Base-by-base conservation (phyloP, 2,888 invertebrate species). In the Yponomeuta malinellus region DNA sequence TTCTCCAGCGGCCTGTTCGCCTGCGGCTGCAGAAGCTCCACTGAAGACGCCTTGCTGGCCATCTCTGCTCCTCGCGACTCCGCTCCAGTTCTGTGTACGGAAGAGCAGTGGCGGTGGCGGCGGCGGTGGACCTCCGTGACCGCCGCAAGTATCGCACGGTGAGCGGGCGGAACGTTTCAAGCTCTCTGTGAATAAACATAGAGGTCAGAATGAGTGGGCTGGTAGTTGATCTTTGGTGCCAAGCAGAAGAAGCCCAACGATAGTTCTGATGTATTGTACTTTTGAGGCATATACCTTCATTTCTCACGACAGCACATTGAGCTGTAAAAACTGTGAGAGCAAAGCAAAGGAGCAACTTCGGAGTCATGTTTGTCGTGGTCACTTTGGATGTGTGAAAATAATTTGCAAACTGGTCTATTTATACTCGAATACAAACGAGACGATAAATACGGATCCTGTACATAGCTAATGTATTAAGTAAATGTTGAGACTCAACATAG, bases 61-160 rank as follows among this genome's bases (percentile, higher is more conserved):
- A 68, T 79, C 78, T 48, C 76, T 52, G 31, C 75, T 78, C 70
- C 81, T 81, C 10, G 83, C 74, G 10, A 83, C 73, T 2, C 88
- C 88, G 33, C 82, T 83, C 87, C 87, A 88, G 68, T 89, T 83
- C n/a, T 82, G 80, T 0, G 86, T 79, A 43, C 75, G 83, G 74
- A 83, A 86, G 48, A 78, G 72, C 43, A 78, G 75, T 43, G 79
- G 78, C 8, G 78, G 77, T 8, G 76, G 73, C 0, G 77, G 74
- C 10, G 74, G 74, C 9, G 75, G 76, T 2, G 74, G 75, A 75
- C 8, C 74, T 72, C 12, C 73, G 74, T 63, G 67, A 63, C 29
- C 69, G 31, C 72, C 74, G 63, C 81, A 79, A 29, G 72, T 71
- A 3, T 73, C 69, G 69, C 78, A 79, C 6, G 83, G 79, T 31